These are phyloP conservation scores for Anolis sagrei DNA, from an alignment of 2,113 vertebrate species.

Conservation along the genomic window DNA sequence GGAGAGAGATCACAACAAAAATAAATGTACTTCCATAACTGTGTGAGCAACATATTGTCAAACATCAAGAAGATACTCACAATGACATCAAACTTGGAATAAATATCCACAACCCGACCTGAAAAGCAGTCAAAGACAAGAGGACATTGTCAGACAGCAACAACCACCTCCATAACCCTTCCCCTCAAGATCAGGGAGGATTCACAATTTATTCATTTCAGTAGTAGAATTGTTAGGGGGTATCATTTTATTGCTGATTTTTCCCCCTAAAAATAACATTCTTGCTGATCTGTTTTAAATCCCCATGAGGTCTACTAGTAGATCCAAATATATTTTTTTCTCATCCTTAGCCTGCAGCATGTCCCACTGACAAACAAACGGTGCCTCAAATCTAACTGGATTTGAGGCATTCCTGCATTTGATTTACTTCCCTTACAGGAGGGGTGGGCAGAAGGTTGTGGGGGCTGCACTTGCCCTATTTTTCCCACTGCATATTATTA, in stretches of 20 bases:
- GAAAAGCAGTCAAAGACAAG: constrained; percentile 20
- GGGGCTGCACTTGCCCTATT: no score
- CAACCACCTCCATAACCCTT: background rate
- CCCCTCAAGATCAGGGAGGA: background rate
- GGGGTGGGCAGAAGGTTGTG: no score
- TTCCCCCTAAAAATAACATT: background rate
- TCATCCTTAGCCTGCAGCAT: background rate
- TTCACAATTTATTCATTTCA: background rate
- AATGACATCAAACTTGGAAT: constrained; percentile 98
- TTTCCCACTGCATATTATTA: no score
- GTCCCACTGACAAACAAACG: background rate
- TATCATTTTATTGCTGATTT: background rate
- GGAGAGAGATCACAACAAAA: background rate
- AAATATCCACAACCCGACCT: constrained; percentile 97
- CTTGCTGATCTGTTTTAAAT: background rate
- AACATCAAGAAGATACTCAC: constrained; percentile 81
- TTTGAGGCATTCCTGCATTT: background rate
- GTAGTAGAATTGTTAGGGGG: background rate
- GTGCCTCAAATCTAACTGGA: background rate
- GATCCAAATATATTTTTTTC: background rate
- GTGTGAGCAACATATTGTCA: background rate
- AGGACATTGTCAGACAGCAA: constrained; percentile 7
- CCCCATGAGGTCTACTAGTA: background rate
- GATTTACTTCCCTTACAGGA: background rate
- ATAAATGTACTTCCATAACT: background rate